Conservation (phyloP, 2,888 invertebrate species). For the Incurvaria masculella region DNA sequence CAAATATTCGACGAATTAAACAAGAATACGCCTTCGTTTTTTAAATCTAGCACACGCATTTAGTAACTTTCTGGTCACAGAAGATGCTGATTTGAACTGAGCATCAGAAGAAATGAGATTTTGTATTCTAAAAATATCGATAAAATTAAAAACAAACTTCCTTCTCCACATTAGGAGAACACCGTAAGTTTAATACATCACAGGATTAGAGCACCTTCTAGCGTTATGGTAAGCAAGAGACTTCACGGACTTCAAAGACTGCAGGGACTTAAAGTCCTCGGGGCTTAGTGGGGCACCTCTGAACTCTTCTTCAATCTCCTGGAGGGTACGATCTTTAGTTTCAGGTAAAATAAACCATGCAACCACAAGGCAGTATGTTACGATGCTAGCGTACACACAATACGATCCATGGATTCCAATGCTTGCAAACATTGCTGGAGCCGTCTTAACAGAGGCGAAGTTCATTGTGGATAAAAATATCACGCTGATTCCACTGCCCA, state of each 20-base stretch:
- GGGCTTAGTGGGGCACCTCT: conserved; percentile 26
- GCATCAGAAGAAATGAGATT: no score
- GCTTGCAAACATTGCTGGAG: conserved; percentile 26
- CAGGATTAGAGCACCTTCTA: not conserved
- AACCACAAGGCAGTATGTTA: conserved; percentile 27
- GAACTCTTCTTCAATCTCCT: conserved; percentile 37
- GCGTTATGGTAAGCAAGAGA: not conserved
- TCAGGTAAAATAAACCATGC: conserved; percentile 32
- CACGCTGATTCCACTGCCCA: conserved; percentile 29
- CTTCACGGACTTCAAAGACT: not conserved
- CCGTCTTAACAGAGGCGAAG: conserved; percentile 31
- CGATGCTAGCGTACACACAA: conserved; percentile 27
- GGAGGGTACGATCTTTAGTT: conserved; percentile 35
- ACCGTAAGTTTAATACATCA: not conserved
- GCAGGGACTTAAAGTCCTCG: conserved; percentile 20
- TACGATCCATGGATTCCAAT: conserved; percentile 31
- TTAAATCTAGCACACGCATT: no score
- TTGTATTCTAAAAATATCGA: no score
- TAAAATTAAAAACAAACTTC: no score
- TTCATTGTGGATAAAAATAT: conserved; percentile 30
- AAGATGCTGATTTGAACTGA: no score
- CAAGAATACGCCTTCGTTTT: no score
- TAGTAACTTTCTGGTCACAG: no score
- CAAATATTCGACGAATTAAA: no score
- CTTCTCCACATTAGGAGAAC: no score